phyloP scores from a whole-genome alignment of 2,888 invertebrate species.

The Polyommatus iphigenia region DNA sequence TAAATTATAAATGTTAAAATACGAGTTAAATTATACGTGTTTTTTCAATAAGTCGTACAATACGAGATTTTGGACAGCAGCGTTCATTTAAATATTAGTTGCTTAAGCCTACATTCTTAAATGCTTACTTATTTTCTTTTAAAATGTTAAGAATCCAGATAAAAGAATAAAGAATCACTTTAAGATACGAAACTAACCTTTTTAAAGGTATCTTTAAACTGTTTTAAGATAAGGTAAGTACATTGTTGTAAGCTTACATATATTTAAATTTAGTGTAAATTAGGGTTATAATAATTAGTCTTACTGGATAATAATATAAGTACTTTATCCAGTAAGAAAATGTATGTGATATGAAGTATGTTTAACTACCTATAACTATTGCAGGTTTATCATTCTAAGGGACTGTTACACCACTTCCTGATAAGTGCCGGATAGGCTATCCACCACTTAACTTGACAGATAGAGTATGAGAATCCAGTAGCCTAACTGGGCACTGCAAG shows the following conservation, averaged over 20 bases:
- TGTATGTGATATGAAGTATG: no score
- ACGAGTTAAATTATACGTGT: slow-evolving; percentile 16
- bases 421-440: no score
- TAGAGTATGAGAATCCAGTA: no score
- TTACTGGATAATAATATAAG: no score
- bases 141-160: not conserved
- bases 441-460: no score
- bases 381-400: no score
- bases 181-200: not conserved
- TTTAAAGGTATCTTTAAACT: not conserved
- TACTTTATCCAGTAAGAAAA: no score
- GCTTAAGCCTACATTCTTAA: slow-evolving; percentile 4
- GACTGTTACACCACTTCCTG: no score
- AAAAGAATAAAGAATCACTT: not conserved
- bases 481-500: no score
- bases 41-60: slow-evolving; percentile 8
- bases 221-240: not conserved
- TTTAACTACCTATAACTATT: no score
- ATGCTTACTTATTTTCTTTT: not conserved
- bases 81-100: not conserved
- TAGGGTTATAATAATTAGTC: no score
- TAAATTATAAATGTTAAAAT: slow-evolving; percentile 20
- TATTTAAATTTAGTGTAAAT: no score
- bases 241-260: not conserved
- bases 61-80: not conserved